Evolutionary conservation across 2,888 invertebrate genomes (phyloP).

Genomic region (Polymixis lichenea): DNA sequence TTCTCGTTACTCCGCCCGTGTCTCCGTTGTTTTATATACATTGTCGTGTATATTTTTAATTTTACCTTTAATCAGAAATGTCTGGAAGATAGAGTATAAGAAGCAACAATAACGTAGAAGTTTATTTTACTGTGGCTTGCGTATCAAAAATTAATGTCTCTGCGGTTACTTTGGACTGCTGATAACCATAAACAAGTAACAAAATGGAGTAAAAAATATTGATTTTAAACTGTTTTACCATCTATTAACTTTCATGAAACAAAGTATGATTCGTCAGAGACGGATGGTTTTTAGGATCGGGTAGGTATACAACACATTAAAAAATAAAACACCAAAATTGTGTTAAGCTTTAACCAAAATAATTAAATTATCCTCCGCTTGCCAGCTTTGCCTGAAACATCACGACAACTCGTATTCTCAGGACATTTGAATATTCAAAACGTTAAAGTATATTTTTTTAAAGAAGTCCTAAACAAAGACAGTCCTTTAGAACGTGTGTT

Average conservation of each 20-base stretch:
- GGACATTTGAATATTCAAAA: constrained; percentile 63
- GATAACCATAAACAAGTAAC: constrained; percentile 3
- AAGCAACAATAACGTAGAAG: neutral
- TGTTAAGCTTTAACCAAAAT: constrained; percentile 29
- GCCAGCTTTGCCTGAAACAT: constrained; percentile 53
- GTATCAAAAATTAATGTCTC: neutral
- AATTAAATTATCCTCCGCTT: constrained; percentile 24
- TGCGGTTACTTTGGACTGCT: neutral
- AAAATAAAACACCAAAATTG: neutral
- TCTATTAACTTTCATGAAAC: neutral
- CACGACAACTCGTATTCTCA: constrained; percentile 45
- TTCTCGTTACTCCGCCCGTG: constrained; percentile 83
- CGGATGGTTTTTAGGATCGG: neutral
- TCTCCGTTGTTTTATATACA: constrained; percentile 79
- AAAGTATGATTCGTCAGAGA: neutral
- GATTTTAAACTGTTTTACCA: neutral
- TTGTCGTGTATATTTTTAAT: constrained; percentile 63
- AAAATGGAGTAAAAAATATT: neutral
- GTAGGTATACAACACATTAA: neutral
- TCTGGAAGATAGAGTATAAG: constrained; percentile 20
- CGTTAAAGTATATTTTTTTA: constrained; percentile 68
- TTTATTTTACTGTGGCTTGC: neutral
- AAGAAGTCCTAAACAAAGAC: constrained; percentile 70
- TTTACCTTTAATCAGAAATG: constrained; percentile 45
- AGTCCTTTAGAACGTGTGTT: constrained; percentile 65